Conservation (phyloP, 2,888 invertebrate genomes). For the Himalopsyche kuldschensis region DNA sequence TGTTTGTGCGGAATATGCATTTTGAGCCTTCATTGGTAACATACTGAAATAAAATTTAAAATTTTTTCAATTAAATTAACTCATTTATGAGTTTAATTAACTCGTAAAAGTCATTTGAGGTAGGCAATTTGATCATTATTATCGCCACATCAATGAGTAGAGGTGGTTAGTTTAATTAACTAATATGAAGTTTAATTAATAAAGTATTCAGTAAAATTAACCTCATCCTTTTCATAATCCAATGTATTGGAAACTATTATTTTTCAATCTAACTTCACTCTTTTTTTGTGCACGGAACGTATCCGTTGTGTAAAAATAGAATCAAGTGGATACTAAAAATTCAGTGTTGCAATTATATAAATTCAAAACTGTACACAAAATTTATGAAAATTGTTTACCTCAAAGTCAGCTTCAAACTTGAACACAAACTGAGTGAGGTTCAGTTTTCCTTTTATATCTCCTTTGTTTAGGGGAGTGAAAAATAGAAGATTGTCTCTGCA, state of each 20-base stretch:
- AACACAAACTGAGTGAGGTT: slow-evolving; percentile 79
- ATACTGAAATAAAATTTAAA: slow-evolving; percentile 64
- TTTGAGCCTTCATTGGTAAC: slow-evolving; percentile 83
- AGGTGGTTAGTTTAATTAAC: no score
- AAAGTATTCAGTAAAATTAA: not conserved
- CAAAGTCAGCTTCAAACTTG: slow-evolving; percentile 91
- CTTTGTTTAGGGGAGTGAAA: slow-evolving; percentile 75
- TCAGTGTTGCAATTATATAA: not conserved
- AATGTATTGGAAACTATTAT: no score
- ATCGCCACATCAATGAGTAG: no score
- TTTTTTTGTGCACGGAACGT: no score
- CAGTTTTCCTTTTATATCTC: slow-evolving; percentile 66
- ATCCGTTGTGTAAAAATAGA: no score
- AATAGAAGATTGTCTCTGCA: slow-evolving; percentile 91
- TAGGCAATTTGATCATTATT: no score
- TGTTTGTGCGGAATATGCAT: slow-evolving; percentile 89
- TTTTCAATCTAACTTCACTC: no score
- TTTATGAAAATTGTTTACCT: slow-evolving; percentile 58
- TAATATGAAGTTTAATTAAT: no score
- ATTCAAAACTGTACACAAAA: not conserved
- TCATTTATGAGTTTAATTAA: no score
- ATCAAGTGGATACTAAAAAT: no score
- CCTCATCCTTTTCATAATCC: no score
- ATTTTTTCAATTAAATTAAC: slow-evolving; percentile 16
- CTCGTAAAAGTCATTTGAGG: no score